Percentiles rank a stretch among this genome's conserved stretches.
Conservation (phyloP, 2,888 invertebrate genomes). For the Macrosiphum euphorbiae region DNA sequence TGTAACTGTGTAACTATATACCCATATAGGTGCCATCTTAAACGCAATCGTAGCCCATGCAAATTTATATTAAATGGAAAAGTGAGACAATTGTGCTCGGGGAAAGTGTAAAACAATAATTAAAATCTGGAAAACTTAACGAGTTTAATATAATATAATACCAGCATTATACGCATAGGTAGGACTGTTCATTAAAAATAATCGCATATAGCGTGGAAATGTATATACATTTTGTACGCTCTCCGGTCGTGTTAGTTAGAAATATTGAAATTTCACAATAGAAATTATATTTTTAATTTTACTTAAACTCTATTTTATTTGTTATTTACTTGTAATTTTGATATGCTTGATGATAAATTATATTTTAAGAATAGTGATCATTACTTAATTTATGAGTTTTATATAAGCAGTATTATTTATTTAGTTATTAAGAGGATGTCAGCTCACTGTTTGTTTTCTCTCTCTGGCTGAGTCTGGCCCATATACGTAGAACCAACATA, state of each 20-base stretch:
- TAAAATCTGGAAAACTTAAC: constrained; percentile 16
- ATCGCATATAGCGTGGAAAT: neutral
- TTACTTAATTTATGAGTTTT: neutral
- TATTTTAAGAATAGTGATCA: neutral
- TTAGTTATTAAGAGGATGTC: too few relatives aligned
- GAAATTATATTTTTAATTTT: neutral
- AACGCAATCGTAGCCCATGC: neutral
- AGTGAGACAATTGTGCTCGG: constrained; percentile 9
- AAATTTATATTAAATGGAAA: constrained; percentile 1
- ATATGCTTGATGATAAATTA: neutral
- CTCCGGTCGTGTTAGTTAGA: neutral
- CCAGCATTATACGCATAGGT: neutral
- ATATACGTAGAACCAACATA: too few relatives aligned
- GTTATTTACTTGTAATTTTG: neutral
- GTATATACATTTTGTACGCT: neutral
- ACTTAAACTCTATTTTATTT: neutral
- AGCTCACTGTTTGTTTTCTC: too few relatives aligned
- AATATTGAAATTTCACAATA: neutral
- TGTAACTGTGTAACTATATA: neutral
- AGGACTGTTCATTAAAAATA: constrained; percentile 22
- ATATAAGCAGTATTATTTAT: neutral
- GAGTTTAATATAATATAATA: constrained; percentile 7
- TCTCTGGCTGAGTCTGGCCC: too few relatives aligned
- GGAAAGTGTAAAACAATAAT: constrained; percentile 45
- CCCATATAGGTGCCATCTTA: neutral